Percentiles rank a stretch among this genome's conserved stretches.
These are phyloP conservation scores for Coracias cyanogaster DNA, from an alignment of 2,797 vertebrate genomes.

Conservation along the genomic window DNA sequence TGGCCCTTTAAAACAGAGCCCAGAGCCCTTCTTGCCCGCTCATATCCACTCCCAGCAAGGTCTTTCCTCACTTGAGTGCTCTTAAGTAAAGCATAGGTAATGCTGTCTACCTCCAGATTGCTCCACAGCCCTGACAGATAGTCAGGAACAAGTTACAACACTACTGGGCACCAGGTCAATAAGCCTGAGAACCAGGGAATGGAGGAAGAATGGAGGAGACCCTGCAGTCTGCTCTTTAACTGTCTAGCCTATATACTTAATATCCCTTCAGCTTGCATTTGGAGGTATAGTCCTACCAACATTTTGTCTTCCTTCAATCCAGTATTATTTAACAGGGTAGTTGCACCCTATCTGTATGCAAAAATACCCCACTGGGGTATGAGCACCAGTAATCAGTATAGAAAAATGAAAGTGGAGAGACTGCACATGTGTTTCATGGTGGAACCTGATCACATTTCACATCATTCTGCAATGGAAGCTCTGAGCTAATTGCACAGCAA, in stretches of 20 bases:
- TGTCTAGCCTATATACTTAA: background rate
- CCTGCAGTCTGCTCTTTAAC: background rate
- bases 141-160: background rate
- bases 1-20: background rate
- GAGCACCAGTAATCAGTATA: background rate
- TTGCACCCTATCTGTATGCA: background rate
- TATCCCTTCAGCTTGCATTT: background rate
- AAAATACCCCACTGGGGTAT: background rate
- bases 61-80: background rate
- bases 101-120: background rate
- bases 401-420: slow-evolving; percentile 38
- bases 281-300: background rate
- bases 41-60: background rate
- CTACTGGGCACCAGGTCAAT: background rate
- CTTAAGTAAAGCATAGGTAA: background rate
- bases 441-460: background rate
- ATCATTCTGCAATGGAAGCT: background rate
- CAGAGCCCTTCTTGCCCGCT: background rate
- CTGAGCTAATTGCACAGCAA: slow-evolving; percentile 15
- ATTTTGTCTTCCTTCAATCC: background rate
- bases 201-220: background rate
- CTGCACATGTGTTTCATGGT: background rate
- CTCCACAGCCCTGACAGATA: background rate
- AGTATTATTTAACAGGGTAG: background rate
- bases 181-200: background rate